Base-by-base conservation (phyloP, 2,113 vertebrate genomes). In the Aptenodytes forsteri region DNA sequence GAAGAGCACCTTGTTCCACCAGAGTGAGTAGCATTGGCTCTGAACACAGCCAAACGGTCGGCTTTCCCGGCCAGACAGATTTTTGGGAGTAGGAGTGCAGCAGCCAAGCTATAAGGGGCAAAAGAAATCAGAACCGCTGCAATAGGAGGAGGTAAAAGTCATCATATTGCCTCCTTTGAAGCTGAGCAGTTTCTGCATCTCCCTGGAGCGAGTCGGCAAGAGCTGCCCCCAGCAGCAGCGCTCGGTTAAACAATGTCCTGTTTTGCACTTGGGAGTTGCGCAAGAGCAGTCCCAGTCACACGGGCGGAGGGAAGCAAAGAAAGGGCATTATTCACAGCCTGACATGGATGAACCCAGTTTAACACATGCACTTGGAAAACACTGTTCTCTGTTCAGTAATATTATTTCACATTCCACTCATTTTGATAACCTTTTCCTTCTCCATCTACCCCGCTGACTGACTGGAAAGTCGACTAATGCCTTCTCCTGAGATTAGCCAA, bases 351-450 rank as follows among this genome's bases (percentile, higher is more conserved):
- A 91, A 95, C 96, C 90, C 95, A 30, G 83, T 86, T 78, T 96
- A 92, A 95, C 93, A 89, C 96, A 94, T 84, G 96, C 96, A 64
- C 95, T 96, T 93, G 86, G 96, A 95, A 98, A 97, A 98, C 98
- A 98, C 98, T 98, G 95, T 83, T 73, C 96, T 98, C 98, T 98
- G 97, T 98, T 96, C 80, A 12, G 97, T 79, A 97, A 98, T 96
- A 97, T 97, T 96, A 97, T 95, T 97, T 72, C 96, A 97, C 97
- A 98, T 98, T 97, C 97, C 96, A 94, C 76, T 94, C 95, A 86
- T 98, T 98, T 97, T 97, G 98, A 98, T 98, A 98, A 98, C 97
- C 98, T 97, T 92, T 93, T 94, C 95, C 86, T 97, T 97, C 88
- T 64, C 44, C 90, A 67, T 72, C 87, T 75, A 71, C 72, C 26